Conservation (phyloP, 2,888 invertebrate species). For the Chironomus tentans region DNA sequence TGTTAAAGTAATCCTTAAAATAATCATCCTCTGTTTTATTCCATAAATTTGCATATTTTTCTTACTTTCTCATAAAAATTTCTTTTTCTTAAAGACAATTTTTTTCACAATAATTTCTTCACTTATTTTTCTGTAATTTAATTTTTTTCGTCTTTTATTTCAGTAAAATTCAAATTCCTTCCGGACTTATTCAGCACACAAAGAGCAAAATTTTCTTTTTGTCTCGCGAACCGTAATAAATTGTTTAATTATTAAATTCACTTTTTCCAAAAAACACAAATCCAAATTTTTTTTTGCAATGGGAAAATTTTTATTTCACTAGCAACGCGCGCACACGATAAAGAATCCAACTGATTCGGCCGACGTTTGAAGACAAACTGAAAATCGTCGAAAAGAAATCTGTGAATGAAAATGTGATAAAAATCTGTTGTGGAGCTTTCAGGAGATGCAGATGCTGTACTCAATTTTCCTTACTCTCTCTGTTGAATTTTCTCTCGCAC, state of each 20-base stretch:
- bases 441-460: not conserved
- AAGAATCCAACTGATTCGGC: conserved; percentile 1
- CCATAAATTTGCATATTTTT: conserved; percentile 23
- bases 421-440: not conserved
- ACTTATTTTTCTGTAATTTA: not conserved
- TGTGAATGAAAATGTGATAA: not conserved
- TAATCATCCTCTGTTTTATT: conserved; percentile 2
- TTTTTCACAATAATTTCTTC: not conserved
- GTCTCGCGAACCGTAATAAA: conserved; percentile 4
- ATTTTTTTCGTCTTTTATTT: not conserved
- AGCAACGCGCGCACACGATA: not conserved
- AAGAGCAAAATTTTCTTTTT: not conserved
- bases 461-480: not conserved
- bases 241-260: not conserved
- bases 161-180: not conserved
- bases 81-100: not conserved
- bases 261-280: not conserved
- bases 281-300: not conserved
- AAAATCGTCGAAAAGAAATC: conserved; percentile 1
- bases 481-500: too few relatives aligned
- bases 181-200: not conserved
- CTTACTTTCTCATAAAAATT: not conserved
- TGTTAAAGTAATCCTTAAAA: conserved; percentile 6
- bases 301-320: not conserved
- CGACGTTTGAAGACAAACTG: conserved; percentile 22